A percentile compares a stretch with the other conserved stretches of the same genome.
Conservation (phyloP, 1,140 invertebrate genomes). For the Ostrea denselamellosa region DNA sequence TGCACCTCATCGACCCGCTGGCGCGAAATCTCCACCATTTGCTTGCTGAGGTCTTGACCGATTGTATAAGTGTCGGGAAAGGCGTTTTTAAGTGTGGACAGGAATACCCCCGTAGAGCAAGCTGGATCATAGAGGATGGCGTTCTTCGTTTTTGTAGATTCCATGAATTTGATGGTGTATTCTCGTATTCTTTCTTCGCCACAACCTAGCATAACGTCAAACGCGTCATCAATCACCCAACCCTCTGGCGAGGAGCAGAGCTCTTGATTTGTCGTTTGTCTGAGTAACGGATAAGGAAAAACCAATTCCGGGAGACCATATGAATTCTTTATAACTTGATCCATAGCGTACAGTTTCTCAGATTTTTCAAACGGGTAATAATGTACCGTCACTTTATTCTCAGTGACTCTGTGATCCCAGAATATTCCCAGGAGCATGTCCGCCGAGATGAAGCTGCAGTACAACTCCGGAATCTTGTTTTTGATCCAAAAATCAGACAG, state of each 20-base stretch:
- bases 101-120: conserved; percentile 66
- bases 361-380: conserved; percentile 57
- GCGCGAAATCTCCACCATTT: conserved; percentile 63
- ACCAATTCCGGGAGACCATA: conserved; percentile 54
- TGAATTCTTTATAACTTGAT: conserved; percentile 50
- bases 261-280: conserved; percentile 56
- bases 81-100: conserved; percentile 59
- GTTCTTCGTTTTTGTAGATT: conserved; percentile 37
- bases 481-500: conserved; percentile 59
- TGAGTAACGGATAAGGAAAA: conserved; percentile 63
- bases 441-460: conserved; percentile 63
- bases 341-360: conserved; percentile 62
- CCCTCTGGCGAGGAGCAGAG: conserved; percentile 64
- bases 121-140: conserved; percentile 66
- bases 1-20: conserved; percentile 62
- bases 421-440: conserved; percentile 64
- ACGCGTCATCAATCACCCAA: conserved; percentile 63
- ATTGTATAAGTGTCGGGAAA: conserved; percentile 62
- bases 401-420: conserved; percentile 60
- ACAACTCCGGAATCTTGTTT: conserved; percentile 63
- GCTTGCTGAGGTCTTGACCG: conserved; percentile 65
- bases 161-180: conserved; percentile 59
- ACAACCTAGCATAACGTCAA: conserved; percentile 64
- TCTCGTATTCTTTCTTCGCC: conserved; percentile 63
- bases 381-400: conserved; percentile 55